Evolutionary conservation across 2,113 vertebrate species (phyloP).

Genomic region (Kryptolebias marmoratus): DNA sequence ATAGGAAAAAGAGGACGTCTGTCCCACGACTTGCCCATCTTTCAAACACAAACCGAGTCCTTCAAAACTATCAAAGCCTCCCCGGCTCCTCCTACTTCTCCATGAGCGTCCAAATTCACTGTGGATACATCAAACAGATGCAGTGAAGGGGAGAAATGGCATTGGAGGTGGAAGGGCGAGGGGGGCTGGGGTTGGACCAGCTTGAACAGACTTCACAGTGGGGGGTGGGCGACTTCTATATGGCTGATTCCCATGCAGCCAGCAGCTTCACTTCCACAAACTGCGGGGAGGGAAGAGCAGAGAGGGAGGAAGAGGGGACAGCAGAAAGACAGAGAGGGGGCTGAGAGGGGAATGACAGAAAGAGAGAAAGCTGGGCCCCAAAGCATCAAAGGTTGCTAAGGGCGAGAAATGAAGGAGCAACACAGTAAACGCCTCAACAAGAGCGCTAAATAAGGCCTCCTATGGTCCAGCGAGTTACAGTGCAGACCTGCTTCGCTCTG

Average conservation of each 20-base stretch:
- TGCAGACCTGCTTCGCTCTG: slow-evolving; percentile 41
- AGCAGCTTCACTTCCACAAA: slow-evolving; percentile 68
- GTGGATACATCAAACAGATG: slow-evolving; percentile 74
- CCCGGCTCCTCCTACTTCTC: slow-evolving; percentile 59
- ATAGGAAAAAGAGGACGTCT: slow-evolving; percentile 70
- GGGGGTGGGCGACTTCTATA: slow-evolving; percentile 70
- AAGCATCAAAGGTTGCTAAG: slow-evolving; percentile 84
- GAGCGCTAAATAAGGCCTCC: slow-evolving; percentile 67
- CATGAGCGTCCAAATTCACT: slow-evolving; percentile 58
- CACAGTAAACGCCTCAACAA: slow-evolving; percentile 70
- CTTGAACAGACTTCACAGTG: slow-evolving; percentile 70
- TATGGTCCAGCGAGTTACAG: slow-evolving; percentile 56
- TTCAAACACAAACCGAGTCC: slow-evolving; percentile 65
- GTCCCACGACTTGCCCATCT: slow-evolving; percentile 65
- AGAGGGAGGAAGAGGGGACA: slow-evolving; percentile 64
- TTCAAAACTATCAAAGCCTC: slow-evolving; percentile 75
- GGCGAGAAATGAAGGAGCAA: slow-evolving; percentile 74
- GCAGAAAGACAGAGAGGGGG: slow-evolving; percentile 68
- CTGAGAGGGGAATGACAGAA: slow-evolving; percentile 59
- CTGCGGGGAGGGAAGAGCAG: slow-evolving; percentile 61
- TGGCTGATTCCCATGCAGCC: slow-evolving; percentile 74
- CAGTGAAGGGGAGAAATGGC: slow-evolving; percentile 70
- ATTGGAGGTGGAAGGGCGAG: slow-evolving; percentile 17
- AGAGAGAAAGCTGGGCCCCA: slow-evolving; percentile 72
- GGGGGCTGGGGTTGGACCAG: slow-evolving; percentile 52